A percentile compares a stretch with the other conserved stretches of the same genome.
These are phyloP conservation scores for Caenorhabditis zanzibari DNA, from an alignment of 2,888 invertebrate genomes.

Conservation along the genomic window DNA sequence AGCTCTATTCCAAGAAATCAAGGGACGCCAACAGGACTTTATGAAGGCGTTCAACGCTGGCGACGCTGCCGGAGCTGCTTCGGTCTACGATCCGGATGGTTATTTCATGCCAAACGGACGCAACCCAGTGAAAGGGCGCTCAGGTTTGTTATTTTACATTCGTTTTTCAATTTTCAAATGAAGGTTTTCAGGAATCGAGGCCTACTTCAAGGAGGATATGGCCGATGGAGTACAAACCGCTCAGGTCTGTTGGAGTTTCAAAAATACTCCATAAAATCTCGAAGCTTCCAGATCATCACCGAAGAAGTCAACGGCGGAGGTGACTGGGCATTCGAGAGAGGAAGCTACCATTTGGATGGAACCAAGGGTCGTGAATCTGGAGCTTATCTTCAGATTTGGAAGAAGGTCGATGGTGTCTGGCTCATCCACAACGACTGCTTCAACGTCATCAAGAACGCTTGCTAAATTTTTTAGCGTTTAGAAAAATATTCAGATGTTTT, in stretches of 20 bases:
- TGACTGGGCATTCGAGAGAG: slow-evolving; percentile 84
- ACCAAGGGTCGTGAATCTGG: slow-evolving; percentile 82
- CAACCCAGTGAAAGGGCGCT: slow-evolving; percentile 81
- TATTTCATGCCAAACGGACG: slow-evolving; percentile 83
- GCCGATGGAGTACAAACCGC: slow-evolving; percentile 83
- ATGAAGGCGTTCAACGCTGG: slow-evolving; percentile 83
- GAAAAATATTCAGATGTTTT: not conserved
- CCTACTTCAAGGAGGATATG: slow-evolving; percentile 83
- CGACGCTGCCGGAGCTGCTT: slow-evolving; percentile 76
- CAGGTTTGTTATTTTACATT: slow-evolving; percentile 74
- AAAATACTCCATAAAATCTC: not conserved
- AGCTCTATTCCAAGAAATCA: slow-evolving; percentile 83
- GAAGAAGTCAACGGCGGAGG: slow-evolving; percentile 83
- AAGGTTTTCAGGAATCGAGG: slow-evolving; percentile 78
- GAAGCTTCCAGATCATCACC: slow-evolving; percentile 80
- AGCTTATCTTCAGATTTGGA: slow-evolving; percentile 82
- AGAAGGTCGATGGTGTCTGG: slow-evolving; percentile 82
- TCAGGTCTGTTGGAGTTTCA: slow-evolving; percentile 71
- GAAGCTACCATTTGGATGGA: slow-evolving; percentile 83
- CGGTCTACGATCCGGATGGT: slow-evolving; percentile 83
- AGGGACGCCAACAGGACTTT: slow-evolving; percentile 82
- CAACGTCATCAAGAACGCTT: slow-evolving; percentile 83
- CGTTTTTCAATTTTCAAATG: too few species aligned
- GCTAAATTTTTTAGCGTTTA: slow-evolving; percentile 17
- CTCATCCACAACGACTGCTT: slow-evolving; percentile 84